Evolutionary conservation across 2,797 vertebrate genomes (phyloP).

Genomic region (Danio albolineatus): DNA sequence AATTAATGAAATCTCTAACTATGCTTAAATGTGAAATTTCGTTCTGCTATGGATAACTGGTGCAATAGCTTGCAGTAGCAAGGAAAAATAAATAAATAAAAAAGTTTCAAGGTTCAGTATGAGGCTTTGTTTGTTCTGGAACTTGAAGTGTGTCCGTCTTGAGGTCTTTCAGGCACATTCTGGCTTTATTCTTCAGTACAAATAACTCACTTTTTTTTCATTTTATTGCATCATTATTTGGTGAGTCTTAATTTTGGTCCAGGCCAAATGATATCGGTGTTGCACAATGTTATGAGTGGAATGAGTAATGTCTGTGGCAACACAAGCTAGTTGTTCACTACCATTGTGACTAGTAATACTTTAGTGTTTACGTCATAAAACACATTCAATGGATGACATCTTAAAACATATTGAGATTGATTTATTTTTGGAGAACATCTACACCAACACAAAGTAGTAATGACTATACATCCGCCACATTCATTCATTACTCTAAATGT

Average conservation of each 20-base stretch:
- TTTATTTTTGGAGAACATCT: background rate
- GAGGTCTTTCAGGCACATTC: background rate
- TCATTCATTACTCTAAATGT: background rate
- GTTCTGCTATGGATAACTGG: too few relatives aligned
- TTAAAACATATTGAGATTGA: background rate
- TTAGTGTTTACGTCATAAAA: too few relatives aligned
- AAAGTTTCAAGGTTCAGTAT: background rate
- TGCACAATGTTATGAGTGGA: background rate
- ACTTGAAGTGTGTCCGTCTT: background rate
- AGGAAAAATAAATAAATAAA: background rate
- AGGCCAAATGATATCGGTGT: background rate
- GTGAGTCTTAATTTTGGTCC: background rate
- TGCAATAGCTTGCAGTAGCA: background rate
- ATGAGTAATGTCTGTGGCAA: background rate
- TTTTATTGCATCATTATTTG: background rate
- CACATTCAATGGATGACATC: too few relatives aligned
- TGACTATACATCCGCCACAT: background rate
- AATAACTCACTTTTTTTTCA: background rate
- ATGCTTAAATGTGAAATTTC: background rate
- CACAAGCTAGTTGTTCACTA: background rate
- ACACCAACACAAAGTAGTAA: background rate
- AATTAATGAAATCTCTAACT: background rate
- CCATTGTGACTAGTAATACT: background rate
- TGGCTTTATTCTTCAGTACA: background rate
- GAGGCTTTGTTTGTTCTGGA: background rate